These are phyloP conservation scores for Crossaster papposus DNA, from an alignment of 53 echinoderm and acorn worm genomes.

Conservation along the genomic window DNA sequence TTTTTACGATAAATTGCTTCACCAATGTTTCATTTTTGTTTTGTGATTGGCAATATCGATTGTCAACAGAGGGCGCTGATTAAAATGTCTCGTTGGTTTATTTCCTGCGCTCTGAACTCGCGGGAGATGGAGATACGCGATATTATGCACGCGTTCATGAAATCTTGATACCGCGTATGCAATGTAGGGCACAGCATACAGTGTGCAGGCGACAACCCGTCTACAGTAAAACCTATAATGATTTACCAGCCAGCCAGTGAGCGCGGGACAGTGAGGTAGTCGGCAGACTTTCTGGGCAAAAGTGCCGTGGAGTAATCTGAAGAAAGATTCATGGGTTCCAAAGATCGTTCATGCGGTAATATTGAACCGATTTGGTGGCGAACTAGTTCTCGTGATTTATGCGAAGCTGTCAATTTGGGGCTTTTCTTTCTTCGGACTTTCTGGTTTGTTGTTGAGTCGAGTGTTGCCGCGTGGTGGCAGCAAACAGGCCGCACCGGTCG, in stretches of 20 bases:
- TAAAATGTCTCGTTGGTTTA: too few species aligned
- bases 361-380: constrained; percentile 27
- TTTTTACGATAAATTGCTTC: background rate
- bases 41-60: background rate
- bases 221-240: constrained; percentile 39
- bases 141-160: constrained; percentile 21
- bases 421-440: background rate
- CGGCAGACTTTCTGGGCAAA: background rate
- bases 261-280: background rate
- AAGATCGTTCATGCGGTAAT: background rate
- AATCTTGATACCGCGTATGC: background rate
- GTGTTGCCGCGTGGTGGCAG: constrained; percentile 44
- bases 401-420: constrained; percentile 9
- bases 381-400: constrained; percentile 52
- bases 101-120: too few species aligned
- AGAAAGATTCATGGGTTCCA: background rate
- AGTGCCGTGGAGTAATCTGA: background rate
- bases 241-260: constrained; percentile 42
- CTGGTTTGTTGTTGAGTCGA: background rate
- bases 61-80: constrained; percentile 41
- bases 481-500: constrained; percentile 11
- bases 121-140: background rate
- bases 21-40: background rate
- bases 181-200: constrained; percentile 7
- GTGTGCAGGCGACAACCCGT: constrained; percentile 2